Base-by-base conservation (phyloP, 2,888 invertebrate genomes). In the Mycalesis mineus region DNA sequence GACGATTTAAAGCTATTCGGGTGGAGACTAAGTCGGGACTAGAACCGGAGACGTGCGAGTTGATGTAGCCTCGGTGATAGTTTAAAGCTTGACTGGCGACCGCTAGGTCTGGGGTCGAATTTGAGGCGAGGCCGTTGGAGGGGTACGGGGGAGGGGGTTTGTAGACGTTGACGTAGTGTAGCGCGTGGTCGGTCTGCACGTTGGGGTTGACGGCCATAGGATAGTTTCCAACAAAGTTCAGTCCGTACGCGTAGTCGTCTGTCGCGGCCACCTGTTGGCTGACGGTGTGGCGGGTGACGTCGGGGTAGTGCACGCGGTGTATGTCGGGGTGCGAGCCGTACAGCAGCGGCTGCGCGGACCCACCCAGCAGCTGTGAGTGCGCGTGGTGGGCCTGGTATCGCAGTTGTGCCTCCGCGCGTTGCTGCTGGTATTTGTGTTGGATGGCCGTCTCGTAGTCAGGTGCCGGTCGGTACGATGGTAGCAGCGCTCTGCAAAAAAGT, bases 371-470 rank as follows among this genome's bases (percentile, higher is more conserved):
- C 29, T 75, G 79, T 0, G 76, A 64, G 65, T 80, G 81, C 1
- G 81, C 66, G 63, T 80, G 82, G 61, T 80, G 85, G 70, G 72
- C 79, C 62, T 84, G 84, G 68, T 82, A 88, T 0, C 88, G 80
- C 0, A 86, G 74, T 57, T 84, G 81, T 0, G 85, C 82, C 45
- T 88, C 84, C 0, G 84, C 70, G 7, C 85, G 62, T 37, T 85
- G 85, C 39, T 89, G 92, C 48, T 92, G 91, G 80, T 95, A 95
- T 77, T 96, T 96, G 71, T 96, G 94, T 76, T 96, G 95, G 61
- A 98, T 92, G 11, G 98, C 97, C 0, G 97, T 96, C 76, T 98
- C 97, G 81, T 98, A 98, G 84, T 98, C 98, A 0, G 98, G 98
- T 1, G 97, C 97, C 0, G 96, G 96, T 2, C 98, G 92, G 78